Conservation (phyloP, 2,113 vertebrate species). For the Pangasianodon hypophthalmus region DNA sequence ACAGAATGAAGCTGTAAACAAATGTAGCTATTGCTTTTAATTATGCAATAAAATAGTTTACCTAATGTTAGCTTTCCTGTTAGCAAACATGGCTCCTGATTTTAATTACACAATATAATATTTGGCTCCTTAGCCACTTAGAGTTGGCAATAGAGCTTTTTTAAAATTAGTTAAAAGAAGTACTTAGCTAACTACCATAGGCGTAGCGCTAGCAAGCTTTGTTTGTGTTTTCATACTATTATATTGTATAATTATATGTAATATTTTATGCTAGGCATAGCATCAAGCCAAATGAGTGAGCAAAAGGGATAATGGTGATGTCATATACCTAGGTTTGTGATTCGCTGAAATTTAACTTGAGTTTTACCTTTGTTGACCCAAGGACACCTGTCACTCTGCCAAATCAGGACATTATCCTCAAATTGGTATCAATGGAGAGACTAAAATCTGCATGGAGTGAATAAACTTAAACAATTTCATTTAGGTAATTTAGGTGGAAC, state of each 20-base stretch:
- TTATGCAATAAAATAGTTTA: not conserved
- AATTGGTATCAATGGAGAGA: too few relatives aligned
- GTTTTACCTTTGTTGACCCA: not conserved
- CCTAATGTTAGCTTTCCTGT: not conserved
- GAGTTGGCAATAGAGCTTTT: not conserved
- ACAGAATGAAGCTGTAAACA: not conserved
- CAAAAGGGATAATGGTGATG: not conserved
- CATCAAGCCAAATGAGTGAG: not conserved
- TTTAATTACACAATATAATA: not conserved
- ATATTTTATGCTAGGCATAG: not conserved
- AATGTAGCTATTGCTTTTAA: not conserved
- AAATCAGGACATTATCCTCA: not conserved
- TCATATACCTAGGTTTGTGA: not conserved
- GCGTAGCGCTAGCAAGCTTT: not conserved
- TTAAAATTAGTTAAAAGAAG: not conserved
- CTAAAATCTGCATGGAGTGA: not conserved
- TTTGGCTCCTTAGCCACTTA: not conserved
- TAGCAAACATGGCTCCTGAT: not conserved
- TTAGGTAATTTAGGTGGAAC: not conserved
- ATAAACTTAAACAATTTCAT: not conserved
- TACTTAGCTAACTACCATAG: not conserved
- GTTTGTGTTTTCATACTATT: not conserved
- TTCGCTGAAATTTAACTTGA: not conserved
- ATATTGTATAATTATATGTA: not conserved
- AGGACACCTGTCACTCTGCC: not conserved